These are phyloP conservation scores for Drosophila lacicola DNA, from an alignment of 2,888 invertebrate species.

Conservation along the genomic window DNA sequence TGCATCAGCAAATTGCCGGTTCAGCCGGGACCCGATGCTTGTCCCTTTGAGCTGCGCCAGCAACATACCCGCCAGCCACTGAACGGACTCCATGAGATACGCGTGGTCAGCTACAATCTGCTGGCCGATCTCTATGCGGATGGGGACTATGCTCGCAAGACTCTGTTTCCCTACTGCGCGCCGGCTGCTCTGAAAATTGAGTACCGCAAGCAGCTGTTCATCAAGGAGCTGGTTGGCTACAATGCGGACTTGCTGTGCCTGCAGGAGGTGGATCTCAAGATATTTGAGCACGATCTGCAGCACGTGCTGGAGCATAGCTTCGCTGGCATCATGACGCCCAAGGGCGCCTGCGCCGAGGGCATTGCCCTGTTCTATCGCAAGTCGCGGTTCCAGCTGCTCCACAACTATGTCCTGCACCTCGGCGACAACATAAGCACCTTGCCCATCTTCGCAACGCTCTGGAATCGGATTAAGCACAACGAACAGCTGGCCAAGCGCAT, in stretches of 20 bases:
- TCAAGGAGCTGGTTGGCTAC: constrained; percentile 93
- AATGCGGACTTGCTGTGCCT: constrained; percentile 95
- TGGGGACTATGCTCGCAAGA: constrained; percentile 90
- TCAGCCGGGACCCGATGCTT: constrained; percentile 90
- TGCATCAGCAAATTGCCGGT: constrained; percentile 87
- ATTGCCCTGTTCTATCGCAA: constrained; percentile 91
- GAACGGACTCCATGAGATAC: constrained; percentile 84
- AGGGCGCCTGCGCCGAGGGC: constrained; percentile 92
- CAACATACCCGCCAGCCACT: constrained; percentile 88
- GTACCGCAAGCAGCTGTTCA: constrained; percentile 93
- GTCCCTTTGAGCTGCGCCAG: constrained; percentile 93
- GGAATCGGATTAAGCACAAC: constrained; percentile 88
- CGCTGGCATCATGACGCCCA: constrained; percentile 88
- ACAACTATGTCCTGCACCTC: constrained; percentile 87
- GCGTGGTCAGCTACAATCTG: constrained; percentile 95
- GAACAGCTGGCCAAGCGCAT: constrained; percentile 87
- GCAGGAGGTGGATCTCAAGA: constrained; percentile 95
- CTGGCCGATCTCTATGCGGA: constrained; percentile 96
- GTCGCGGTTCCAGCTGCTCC: constrained; percentile 88
- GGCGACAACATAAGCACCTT: constrained; percentile 87
- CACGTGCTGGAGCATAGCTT: constrained; percentile 87
- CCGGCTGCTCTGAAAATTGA: constrained; percentile 92
- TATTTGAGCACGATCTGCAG: constrained; percentile 89
- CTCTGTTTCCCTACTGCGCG: constrained; percentile 94
- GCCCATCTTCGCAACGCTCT: constrained; percentile 87